Evolutionary conservation across 2,888 invertebrate species (phyloP).

Genomic region (Melinaea marsaeus): DNA sequence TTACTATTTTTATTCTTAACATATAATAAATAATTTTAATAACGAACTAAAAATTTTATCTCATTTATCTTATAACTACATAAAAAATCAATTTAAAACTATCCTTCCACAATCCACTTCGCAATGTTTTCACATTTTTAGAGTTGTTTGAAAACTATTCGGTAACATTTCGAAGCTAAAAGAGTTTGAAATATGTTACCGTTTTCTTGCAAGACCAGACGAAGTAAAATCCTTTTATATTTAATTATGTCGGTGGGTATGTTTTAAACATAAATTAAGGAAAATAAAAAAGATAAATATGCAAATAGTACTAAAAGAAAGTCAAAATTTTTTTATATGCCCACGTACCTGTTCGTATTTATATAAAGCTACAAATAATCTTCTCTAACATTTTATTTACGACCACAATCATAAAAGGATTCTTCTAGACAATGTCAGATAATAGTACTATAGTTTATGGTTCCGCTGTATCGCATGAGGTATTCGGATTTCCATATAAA

Average conservation of each 20-base stretch:
- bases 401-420: conserved; percentile 18
- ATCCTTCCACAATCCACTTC: conserved; percentile 26
- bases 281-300: too few species aligned
- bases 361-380: not conserved
- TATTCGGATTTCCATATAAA: conserved; percentile 49
- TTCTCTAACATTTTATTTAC: not conserved
- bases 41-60: too few species aligned
- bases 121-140: conserved; percentile 28
- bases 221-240: not conserved
- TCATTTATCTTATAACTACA: too few species aligned
- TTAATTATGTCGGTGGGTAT: too few species aligned
- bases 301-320: not conserved
- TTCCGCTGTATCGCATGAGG: conserved; percentile 29
- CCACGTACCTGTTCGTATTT: not conserved
- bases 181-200: conserved; percentile 12
- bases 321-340: not conserved
- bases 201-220: not conserved
- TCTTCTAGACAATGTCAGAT: conserved; percentile 19
- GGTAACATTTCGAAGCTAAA: conserved; percentile 21
- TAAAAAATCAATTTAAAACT: not conserved
- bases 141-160: conserved; percentile 29
- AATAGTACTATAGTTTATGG: conserved; percentile 25
- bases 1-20: too few species aligned
- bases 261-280: too few species aligned
- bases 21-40: too few species aligned